Conservation (phyloP, 92 coral and sea anemone genomes). For the Plumapathes pennacea region DNA sequence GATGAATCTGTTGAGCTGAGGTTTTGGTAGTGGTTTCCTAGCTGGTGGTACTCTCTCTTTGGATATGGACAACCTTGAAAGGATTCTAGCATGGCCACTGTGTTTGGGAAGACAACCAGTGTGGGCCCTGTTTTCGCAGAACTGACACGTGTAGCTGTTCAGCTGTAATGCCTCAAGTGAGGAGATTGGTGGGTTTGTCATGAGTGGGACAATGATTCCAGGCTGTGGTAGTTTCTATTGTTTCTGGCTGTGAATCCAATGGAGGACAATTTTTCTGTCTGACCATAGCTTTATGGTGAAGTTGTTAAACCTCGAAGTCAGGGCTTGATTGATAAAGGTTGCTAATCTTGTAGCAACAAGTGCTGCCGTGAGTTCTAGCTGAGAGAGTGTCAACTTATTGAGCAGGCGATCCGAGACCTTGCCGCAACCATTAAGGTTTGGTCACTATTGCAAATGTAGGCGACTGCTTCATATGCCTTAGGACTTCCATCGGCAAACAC, state of each 20-base stretch:
- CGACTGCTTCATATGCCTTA: constrained; percentile 59
- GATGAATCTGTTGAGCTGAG: too few species aligned
- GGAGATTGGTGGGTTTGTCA: constrained; percentile 42
- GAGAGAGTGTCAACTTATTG: constrained; percentile 3
- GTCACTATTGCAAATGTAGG: constrained; percentile 29
- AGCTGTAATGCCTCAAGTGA: constrained; percentile 36
- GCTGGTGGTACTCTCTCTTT: too few species aligned
- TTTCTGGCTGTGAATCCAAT: constrained; percentile 15
- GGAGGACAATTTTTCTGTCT: constrained; percentile 26
- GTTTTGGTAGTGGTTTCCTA: too few species aligned
- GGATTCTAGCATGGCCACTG: constrained; percentile 30
- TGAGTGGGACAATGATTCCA: constrained; percentile 46
- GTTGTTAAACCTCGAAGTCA: constrained; percentile 4
- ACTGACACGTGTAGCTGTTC: constrained; percentile 14
- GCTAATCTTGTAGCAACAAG: constrained; percentile 24
- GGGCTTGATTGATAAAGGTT: too few species aligned
- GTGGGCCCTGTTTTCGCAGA: constrained; percentile 35
- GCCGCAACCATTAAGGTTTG: constrained; percentile 38
- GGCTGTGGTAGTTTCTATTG: constrained; percentile 7
- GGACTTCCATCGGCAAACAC: constrained; percentile 51
- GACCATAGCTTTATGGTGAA: constrained; percentile 12
- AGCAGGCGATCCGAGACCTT: constrained; percentile 26
- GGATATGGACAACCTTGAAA: too few species aligned
- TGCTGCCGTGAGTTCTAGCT: constrained; percentile 26
- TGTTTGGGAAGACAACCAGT: constrained; percentile 23